Evolutionary conservation across 2,113 vertebrate species (phyloP).

Genomic region (Epinephelus cyanopodus): DNA sequence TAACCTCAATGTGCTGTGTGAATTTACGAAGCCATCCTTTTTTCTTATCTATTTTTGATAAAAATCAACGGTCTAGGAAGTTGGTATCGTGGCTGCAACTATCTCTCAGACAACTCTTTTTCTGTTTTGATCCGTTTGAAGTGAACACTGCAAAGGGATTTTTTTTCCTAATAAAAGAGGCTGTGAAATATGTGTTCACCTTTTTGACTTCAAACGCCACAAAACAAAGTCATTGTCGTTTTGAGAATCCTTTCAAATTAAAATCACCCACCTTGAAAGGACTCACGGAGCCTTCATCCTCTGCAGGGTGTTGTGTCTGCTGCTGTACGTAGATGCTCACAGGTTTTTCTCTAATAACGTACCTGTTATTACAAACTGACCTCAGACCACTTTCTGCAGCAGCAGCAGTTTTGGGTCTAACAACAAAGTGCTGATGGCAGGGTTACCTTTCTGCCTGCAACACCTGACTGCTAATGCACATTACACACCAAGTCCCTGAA

Average conservation of each 20-base stretch:
- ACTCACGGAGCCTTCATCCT: constrained; percentile 8
- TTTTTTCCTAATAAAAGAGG: background rate
- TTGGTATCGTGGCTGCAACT: constrained; percentile 7
- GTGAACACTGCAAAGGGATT: background rate
- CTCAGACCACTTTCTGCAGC: constrained; percentile 66
- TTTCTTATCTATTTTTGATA: constrained; percentile 50
- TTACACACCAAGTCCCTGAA: constrained; percentile 66
- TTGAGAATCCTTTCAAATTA: constrained; percentile 22
- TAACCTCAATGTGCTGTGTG: constrained; percentile 19
- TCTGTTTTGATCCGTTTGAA: constrained; percentile 31
- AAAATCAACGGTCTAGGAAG: constrained; percentile 31
- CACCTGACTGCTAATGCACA: constrained; percentile 65
- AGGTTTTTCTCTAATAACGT: constrained; percentile 64
- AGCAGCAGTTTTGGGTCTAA: constrained; percentile 68
- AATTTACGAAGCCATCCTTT: constrained; percentile 26
- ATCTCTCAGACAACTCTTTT: constrained; percentile 22
- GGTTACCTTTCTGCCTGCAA: constrained; percentile 65
- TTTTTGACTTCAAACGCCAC: constrained; percentile 14
- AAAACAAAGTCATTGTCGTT: constrained; percentile 25
- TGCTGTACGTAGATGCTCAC: constrained; percentile 34
- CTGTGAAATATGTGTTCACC: background rate
- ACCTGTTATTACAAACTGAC: constrained; percentile 72
- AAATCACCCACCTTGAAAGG: constrained; percentile 43
- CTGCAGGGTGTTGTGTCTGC: constrained; percentile 11
- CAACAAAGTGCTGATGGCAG: constrained; percentile 75